Base-by-base conservation (phyloP, 2,113 vertebrate species). In the Ageneiosus marmoratus region DNA sequence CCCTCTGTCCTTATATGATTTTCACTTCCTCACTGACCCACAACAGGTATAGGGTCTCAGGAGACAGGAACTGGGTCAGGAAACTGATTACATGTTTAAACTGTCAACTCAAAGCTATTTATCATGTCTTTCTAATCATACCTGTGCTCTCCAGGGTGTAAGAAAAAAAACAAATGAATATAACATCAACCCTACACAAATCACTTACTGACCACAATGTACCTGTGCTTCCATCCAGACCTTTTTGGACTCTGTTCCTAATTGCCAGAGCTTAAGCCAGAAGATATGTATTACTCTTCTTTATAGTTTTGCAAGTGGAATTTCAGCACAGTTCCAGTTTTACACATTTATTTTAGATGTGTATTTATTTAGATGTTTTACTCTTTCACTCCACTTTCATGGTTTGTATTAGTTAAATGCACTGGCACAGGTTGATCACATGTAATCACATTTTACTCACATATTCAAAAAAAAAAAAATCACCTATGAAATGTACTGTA, bases 71-170 rank as follows among this genome's bases (percentile, higher is more conserved):
- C 20, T 32, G 72, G 29, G 58, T 46, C 51, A 78, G 63, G 78
- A 46, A 89, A 86, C 77, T 77, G 84, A 88, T 86, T 85, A 56
- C 84, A 83, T 86, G 87, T 88, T 88, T 87, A 88, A 88, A 86
- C 81, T 84, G 55, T 82, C 32, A 37, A 83, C 77, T 53, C 29
- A 41, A 48, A 84, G 78, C 75, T 46, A 85, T 87, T 88, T 79
- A 84, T 87, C 85, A 85, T 87, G 41, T 77, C 67, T 56, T 86
- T 15, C 27, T 13, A 37, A 84, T 84, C 65, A 69, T 72, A 58
- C 48, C 73, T 75, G 63, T 4, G n/a, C 50, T 84, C 62, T 50
- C 44, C 13, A 76, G 27, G 37, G 22, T 2, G 37, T 41, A 29
- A 34, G 62, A 46, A 18, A 67, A 70, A 77, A 81, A 37, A 69